A percentile compares a stretch with the other conserved stretches of the same genome.
Evolutionary conservation across 2,888 invertebrate genomes (phyloP).

Genomic region (Tipula helvola): DNA sequence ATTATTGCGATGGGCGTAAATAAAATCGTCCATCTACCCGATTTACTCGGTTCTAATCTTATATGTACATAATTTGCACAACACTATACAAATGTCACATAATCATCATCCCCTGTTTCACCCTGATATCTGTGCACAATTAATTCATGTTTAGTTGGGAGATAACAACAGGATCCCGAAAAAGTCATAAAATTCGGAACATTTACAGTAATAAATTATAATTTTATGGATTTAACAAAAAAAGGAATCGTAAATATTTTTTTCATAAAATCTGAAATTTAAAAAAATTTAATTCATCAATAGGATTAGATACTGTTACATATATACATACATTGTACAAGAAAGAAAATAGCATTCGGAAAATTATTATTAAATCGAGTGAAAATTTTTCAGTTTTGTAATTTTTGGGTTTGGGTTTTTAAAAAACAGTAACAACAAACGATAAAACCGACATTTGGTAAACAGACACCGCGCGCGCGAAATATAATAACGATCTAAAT

Average conservation of each 20-base stretch:
- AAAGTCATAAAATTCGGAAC: neutral
- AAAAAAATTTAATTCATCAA: neutral
- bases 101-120: neutral
- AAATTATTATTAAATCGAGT: neutral
- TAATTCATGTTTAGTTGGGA: neutral
- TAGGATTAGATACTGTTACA: neutral
- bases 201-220: neutral
- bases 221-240: neutral
- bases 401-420: neutral
- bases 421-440: neutral
- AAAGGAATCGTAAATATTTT: neutral
- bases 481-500: neutral
- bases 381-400: neutral
- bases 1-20: neutral
- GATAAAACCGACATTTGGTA: neutral
- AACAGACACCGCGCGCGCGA: neutral
- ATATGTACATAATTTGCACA: neutral
- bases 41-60: neutral
- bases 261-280: neutral
- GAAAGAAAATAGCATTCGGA: neutral
- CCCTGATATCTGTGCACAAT: neutral
- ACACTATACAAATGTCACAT: neutral
- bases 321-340: neutral
- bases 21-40: neutral
- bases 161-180: neutral